Evolutionary conservation across 2,797 vertebrate species (phyloP).

Genomic region (Caiman crocodilus): DNA sequence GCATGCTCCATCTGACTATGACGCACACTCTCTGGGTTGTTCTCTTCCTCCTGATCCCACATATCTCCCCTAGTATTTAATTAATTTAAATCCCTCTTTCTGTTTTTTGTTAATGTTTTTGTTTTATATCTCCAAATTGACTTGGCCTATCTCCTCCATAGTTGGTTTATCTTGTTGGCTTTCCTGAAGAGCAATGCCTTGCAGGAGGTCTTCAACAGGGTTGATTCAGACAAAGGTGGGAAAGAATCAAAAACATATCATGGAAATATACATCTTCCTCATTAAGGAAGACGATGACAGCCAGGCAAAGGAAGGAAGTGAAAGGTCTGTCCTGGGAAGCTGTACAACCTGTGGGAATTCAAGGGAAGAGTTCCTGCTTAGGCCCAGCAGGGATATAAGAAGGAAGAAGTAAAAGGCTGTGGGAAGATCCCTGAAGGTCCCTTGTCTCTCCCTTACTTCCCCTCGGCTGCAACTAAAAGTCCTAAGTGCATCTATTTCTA

Average conservation of each 20-base stretch:
- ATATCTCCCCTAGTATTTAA: background rate
- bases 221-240: too few species aligned
- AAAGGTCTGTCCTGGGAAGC: background rate
- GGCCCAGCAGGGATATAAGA: accelerated
- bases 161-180: background rate
- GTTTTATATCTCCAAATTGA: background rate
- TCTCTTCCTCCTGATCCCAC: too few species aligned
- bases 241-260: background rate
- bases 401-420: background rate
- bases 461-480: background rate
- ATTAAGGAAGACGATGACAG: background rate
- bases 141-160: background rate
- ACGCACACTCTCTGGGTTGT: too few species aligned
- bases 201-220: background rate
- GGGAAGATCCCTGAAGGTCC: background rate
- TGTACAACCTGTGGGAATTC: background rate
- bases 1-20: too few species aligned
- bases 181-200: background rate
- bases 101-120: background rate
- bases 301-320: background rate
- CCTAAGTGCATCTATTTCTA: background rate
- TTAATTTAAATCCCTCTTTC: background rate
- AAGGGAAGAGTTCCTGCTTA: too few species aligned
- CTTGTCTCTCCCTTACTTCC: background rate
- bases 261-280: background rate